Percentiles rank a stretch among this genome's conserved stretches.
Evolutionary conservation across 2,797 vertebrate genomes (phyloP).

Genomic region (Hippocampus kuda): DNA sequence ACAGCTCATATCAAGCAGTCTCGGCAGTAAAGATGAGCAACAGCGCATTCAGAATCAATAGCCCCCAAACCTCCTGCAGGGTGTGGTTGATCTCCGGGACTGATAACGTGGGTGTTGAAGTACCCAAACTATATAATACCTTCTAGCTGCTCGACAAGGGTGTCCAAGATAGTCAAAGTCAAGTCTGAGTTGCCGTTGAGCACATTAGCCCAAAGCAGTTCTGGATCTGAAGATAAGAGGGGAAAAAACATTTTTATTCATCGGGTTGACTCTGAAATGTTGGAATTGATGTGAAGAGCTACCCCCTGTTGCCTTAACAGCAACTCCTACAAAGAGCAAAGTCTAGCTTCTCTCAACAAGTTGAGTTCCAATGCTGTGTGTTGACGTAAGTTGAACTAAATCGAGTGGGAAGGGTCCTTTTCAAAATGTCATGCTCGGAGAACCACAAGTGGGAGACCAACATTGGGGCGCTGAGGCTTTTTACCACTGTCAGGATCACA

Average conservation of each 20-base stretch:
- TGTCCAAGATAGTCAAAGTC: not conserved
- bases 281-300: not conserved
- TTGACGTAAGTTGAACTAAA: too few relatives aligned
- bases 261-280: not conserved
- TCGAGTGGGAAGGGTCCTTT: too few relatives aligned
- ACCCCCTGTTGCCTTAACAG: too few relatives aligned
- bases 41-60: not conserved
- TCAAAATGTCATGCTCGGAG: too few relatives aligned
- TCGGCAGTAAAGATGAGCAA: not conserved
- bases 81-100: not conserved
- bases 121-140: too few relatives aligned
- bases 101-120: not conserved
- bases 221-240: not conserved
- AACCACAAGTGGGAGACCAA: too few relatives aligned
- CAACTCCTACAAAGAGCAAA: too few relatives aligned
- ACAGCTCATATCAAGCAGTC: not conserved
- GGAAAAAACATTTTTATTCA: not conserved
- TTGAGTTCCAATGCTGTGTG: too few relatives aligned
- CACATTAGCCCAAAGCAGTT: not conserved
- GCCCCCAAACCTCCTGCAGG: not conserved
- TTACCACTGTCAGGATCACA: too few relatives aligned
- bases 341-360: too few relatives aligned
- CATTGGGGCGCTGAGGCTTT: too few relatives aligned
- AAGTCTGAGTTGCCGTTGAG: not conserved
- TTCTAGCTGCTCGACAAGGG: not conserved